Percentiles rank a stretch among this genome's conserved stretches.
Conservation (phyloP, 2,113 vertebrate species). For the Lophura nycthemera region DNA sequence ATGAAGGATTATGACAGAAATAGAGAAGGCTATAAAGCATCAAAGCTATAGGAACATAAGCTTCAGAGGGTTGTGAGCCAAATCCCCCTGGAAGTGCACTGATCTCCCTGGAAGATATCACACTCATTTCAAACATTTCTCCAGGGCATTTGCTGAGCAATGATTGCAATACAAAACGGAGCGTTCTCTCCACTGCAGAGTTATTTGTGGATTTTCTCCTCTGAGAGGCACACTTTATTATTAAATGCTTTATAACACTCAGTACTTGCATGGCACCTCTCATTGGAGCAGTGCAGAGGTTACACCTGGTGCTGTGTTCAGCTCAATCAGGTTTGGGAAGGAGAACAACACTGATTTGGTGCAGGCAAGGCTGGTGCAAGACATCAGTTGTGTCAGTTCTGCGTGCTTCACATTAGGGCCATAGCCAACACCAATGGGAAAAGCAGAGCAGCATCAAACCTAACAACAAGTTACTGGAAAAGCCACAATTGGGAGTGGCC, state of each 20-base stretch:
- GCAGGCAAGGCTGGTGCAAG: rapidly evolving
- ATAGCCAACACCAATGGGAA: neutral
- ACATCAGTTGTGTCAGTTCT: rapidly evolving
- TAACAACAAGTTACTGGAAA: neutral
- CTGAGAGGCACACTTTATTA: neutral
- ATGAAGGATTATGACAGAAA: conserved; percentile 67
- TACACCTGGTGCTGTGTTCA: neutral
- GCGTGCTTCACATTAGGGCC: neutral
- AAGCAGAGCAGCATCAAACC: neutral
- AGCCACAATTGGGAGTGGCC: neutral
- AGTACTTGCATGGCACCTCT: conserved; percentile 5
- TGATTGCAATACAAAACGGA: neutral
- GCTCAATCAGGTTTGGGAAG: neutral
- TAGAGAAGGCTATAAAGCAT: conserved; percentile 11
- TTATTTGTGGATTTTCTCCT: neutral
- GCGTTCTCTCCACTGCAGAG: conserved; percentile 19
- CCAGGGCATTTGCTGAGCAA: neutral
- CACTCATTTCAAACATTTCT: neutral
- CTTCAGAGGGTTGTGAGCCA: conserved; percentile 23
- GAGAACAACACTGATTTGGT: neutral
- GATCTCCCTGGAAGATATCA: conserved; percentile 35
- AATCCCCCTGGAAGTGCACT: conserved; percentile 21
- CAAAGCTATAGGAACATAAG: conserved; percentile 39
- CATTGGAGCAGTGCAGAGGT: neutral
- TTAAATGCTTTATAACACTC: conserved; percentile 13